Base-by-base conservation (phyloP, 2,888 invertebrate genomes). In the Ypsolopha sequella region DNA sequence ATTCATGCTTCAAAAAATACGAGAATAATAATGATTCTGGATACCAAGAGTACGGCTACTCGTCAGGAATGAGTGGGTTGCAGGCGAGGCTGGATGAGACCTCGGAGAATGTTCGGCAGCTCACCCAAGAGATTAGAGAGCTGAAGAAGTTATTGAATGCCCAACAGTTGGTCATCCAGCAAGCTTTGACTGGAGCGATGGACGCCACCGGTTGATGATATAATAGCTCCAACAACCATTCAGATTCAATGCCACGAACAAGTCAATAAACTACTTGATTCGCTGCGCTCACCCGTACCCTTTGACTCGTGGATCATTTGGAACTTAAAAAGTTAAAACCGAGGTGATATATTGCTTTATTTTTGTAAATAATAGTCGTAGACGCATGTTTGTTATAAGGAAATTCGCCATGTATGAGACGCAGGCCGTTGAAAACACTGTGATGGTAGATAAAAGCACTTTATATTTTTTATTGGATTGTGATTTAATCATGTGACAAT, bases 81-180 rank as follows among this genome's bases (percentile, higher is more conserved):
- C 91, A 91, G 54, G 88, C 87, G 50, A 89, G 91, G 66, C 76
- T 92, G 50, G 92, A 92, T 55, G 91, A 91, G 63, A 91, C 90
- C 54, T 88, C 89, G 1, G 92, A 92, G 62, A 90, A 88, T 64
- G 90, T 92, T 49, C 90, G 90, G 52, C 87, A 88, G 61, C 74
- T 93, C 58, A 89, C 90, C 46, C 90, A 89, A 69, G 92, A 93
- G 78, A 88, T 93, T 52, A 88, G 88, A 63, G 92, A 92, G 73
- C 80, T 92, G 66, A 91, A 92, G 77, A 88, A 86, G 63, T 60
- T 87, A 62, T 80, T 87, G 66, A 84, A 73, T 58, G 84, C 81
- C 9, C 87, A 87, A 62, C 87, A 87, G 75, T 73, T 84, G 53
- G 82, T 87, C 57, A 76, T 87, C 57, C 87, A 86, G 68, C 85